Percentiles rank a stretch among this genome's conserved stretches.
Conservation (phyloP, 2,797 vertebrate species). For the Arrhamphus sclerolepis region DNA sequence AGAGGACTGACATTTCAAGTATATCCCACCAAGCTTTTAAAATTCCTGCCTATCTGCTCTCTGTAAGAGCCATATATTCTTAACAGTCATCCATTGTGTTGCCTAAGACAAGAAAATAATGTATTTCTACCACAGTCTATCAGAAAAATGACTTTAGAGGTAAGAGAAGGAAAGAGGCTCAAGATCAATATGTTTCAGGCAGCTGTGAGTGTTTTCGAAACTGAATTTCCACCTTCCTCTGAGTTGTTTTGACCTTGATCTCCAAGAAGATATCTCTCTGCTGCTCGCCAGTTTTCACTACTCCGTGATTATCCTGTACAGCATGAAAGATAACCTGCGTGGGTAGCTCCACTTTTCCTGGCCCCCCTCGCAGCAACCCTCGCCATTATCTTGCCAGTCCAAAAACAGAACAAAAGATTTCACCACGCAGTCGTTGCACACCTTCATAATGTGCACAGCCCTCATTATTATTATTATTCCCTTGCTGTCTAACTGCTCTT, state of each 20-base stretch:
- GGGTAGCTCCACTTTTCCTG: slow-evolving; percentile 68
- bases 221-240: slow-evolving; percentile 79
- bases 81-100: slow-evolving; percentile 77
- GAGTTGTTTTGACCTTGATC: slow-evolving; percentile 85
- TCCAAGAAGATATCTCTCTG: slow-evolving; percentile 73
- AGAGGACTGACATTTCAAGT: slow-evolving; percentile 64
- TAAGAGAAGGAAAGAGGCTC: slow-evolving; percentile 64
- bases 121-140: slow-evolving; percentile 77
- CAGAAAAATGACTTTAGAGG: slow-evolving; percentile 76
- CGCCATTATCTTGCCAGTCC: slow-evolving; percentile 81
- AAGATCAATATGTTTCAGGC: slow-evolving; percentile 79
- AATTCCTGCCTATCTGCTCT: slow-evolving; percentile 53
- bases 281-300: slow-evolving; percentile 63
- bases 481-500: slow-evolving; percentile 70
- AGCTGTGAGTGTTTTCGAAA: slow-evolving; percentile 78
- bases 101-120: slow-evolving; percentile 79
- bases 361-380: slow-evolving; percentile 54
- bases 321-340: slow-evolving; percentile 77
- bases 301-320: slow-evolving; percentile 79
- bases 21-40: slow-evolving; percentile 48
- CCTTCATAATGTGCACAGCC: slow-evolving; percentile 63
- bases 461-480: slow-evolving; percentile 77
- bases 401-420: slow-evolving; percentile 78
- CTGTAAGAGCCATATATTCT: slow-evolving; percentile 65
- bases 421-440: slow-evolving; percentile 61